Percentiles rank a stretch among this genome's conserved stretches.
Conservation (phyloP, 2,888 invertebrate genomes). For the Lasius fuliginosus region DNA sequence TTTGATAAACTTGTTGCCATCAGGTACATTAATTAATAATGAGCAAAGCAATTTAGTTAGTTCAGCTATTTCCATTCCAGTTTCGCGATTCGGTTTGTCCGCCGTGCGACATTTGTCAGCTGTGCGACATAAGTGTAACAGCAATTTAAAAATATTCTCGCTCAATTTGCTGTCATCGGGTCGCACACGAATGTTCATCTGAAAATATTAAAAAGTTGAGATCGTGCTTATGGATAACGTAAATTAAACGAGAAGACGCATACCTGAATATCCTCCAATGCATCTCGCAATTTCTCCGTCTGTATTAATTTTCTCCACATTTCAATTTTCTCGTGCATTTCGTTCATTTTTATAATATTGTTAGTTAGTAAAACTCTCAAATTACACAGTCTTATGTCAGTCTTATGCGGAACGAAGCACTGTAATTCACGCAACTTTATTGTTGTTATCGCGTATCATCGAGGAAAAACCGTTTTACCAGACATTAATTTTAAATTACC, state of each 20-base stretch:
- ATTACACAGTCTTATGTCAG: background rate
- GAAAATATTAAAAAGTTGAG: constrained; percentile 48
- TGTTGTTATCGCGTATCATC: background rate
- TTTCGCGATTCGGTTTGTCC: constrained; percentile 59
- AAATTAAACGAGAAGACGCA: background rate
- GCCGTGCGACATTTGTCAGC: constrained; percentile 56
- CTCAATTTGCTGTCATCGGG: constrained; percentile 58
- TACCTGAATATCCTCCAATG: constrained; percentile 67
- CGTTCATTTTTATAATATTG: constrained; percentile 45
- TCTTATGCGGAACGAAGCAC: background rate
- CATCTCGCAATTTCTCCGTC: constrained; percentile 54
- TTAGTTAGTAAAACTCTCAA: background rate
- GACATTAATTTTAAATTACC: background rate
- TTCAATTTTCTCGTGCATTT: constrained; percentile 58
- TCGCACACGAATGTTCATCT: constrained; percentile 58
- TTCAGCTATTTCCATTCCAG: constrained; percentile 70
- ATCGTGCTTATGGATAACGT: background rate
- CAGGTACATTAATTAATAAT: constrained; percentile 67
- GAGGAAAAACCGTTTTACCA: constrained; percentile 10
- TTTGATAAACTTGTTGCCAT: constrained; percentile 75
- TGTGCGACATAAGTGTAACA: constrained; percentile 76
- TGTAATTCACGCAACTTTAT: background rate
- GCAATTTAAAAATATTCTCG: constrained; percentile 75
- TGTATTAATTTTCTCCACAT: constrained; percentile 70
- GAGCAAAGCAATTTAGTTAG: constrained; percentile 74